Base-by-base conservation (phyloP, 2,113 vertebrate genomes). In the Oxyura jamaicensis region DNA sequence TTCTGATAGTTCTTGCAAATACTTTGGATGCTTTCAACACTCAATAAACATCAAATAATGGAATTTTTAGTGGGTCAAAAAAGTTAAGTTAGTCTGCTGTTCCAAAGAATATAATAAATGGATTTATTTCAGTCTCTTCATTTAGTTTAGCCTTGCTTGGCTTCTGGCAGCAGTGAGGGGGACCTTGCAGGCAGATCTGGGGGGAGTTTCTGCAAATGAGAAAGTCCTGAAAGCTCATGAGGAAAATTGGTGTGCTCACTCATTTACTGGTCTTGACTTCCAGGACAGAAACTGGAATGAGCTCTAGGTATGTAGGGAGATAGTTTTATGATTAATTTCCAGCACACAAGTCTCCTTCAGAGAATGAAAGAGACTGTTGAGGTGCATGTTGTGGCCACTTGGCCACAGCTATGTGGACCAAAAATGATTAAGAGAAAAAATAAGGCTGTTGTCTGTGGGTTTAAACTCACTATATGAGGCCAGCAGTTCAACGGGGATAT, bases 51-150 rank as follows among this genome's bases (percentile, higher is more conserved):
- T 31, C 76, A 63, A 89, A 84, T 92, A 87, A 50, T 12, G 21
- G 48, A 55, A 18, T 88, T 95, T 81, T 83, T 26, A 20, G 33
- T 69, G 35, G 26, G 5, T 85, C 13, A 8, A 83, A 86, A 84
- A 91, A 59, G 39, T 82, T 91, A 72, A 86, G 55, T 72, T 91
- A 63, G 55, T 66, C 67, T 85, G 31, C 67, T 91, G 15, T 75
- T 93, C 93, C 44, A 68, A 58, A 72, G 21, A 81, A 56, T 29
- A 28, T 76, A 91, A 73, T 33, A 56, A 89, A 77, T 16, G 50
- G 50, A 55, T 92, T 91, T 96, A 42, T 91, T 94, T 91, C 71
- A 67, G 5, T 83, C 33, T 93, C 33, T 91, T 36, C 46, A 67
- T 7, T 20, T 79, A 60, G 35, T 69, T 95, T 58, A 91, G 71